Base-by-base conservation (phyloP, 2,888 invertebrate genomes). In the Rhingia rostrata region DNA sequence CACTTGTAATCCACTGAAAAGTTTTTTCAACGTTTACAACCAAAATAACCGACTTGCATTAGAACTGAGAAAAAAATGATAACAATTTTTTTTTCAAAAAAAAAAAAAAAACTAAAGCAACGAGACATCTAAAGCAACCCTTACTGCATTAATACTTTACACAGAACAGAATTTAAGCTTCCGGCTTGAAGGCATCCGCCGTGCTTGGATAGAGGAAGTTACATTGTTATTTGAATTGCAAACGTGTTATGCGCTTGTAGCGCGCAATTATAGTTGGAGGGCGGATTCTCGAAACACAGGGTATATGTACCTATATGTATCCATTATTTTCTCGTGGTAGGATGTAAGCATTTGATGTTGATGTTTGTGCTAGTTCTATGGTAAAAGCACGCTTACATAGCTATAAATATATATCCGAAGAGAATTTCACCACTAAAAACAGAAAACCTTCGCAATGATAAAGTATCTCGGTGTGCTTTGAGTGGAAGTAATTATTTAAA, bases 221-320 rank as follows among this genome's bases (percentile, higher is more conserved):
- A 66, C 73, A 74, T 80, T 80, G 74, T 84, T 84, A 80, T 80
- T 84, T 80, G 80, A 84, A 84, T 80, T 53, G 84, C 69, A 80
- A 84, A 79, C 84, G 75, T 70, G 84, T 84, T 84, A 84, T 84
- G 79, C 74, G 74, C 80, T 84, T 80, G 84, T 80, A 84, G 80
- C 74, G 43, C 53, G 51, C 80, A 84, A 84, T 84, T 84, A 84
- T 75, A 75, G 79, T 84, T 80, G 47, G 66, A 74, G 60, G 74
- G 79, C 30, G 51, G 79, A 64, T 56, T 73, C 67, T 43, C 61
- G 37, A 69, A 56, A 33, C 67, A 51, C 56, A 61, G 30, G 58
- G 45, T 51, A 82, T 22, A 22, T 12, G 30, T 47, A 49, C 4
- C 9, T 32, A 12, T 37, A 45, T 56, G 33, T 43, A 39, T 49